These are phyloP conservation scores for Anneissia japonica DNA, from an alignment of 35 echinoderm and acorn worm species.

Conservation along the genomic window DNA sequence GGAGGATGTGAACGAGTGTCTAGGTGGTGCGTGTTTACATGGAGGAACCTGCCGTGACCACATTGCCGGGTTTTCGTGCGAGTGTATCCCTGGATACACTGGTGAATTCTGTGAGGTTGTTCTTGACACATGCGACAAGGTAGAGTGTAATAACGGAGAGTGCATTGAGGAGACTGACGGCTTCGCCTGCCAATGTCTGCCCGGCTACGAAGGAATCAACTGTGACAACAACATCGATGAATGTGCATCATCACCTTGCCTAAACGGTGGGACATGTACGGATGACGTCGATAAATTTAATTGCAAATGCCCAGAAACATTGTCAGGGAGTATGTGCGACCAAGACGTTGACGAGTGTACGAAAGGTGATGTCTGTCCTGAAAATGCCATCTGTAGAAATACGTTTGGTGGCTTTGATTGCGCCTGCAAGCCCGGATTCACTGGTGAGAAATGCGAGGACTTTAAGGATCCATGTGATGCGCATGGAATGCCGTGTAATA, in stretches of 20 bases:
- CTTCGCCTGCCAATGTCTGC: constrained; percentile 13
- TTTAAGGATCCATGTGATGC: not conserved
- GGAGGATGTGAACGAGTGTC: constrained; percentile 47
- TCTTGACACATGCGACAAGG: constrained; percentile 10
- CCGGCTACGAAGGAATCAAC: constrained; percentile 9
- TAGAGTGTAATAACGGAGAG: not conserved
- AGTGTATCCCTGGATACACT: constrained; percentile 17
- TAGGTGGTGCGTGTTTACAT: constrained; percentile 5
- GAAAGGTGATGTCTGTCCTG: constrained; percentile 10
- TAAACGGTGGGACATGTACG: constrained; percentile 16
- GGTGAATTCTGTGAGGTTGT: constrained; percentile 12
- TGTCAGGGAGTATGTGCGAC: not conserved
- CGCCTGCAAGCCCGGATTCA: constrained; percentile 4
- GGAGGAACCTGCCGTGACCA: constrained; percentile 22
- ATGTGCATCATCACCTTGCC: constrained; percentile 18
- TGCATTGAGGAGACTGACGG: constrained; percentile 29
- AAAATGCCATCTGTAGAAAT: constrained; percentile 17
- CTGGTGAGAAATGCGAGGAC: constrained; percentile 28
- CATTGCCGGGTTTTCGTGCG: not conserved
- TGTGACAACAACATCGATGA: constrained; percentile 25
- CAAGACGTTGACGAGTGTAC: constrained; percentile 33
- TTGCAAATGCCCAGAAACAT: constrained; percentile 22
- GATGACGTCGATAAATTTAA: constrained; percentile 7
- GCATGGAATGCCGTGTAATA: not conserved
- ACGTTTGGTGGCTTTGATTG: constrained; percentile 21